Percentiles rank a stretch among this genome's conserved stretches.
phyloP scores from a whole-genome alignment of 2,888 invertebrate species.

The Drosophila subquinaria region DNA sequence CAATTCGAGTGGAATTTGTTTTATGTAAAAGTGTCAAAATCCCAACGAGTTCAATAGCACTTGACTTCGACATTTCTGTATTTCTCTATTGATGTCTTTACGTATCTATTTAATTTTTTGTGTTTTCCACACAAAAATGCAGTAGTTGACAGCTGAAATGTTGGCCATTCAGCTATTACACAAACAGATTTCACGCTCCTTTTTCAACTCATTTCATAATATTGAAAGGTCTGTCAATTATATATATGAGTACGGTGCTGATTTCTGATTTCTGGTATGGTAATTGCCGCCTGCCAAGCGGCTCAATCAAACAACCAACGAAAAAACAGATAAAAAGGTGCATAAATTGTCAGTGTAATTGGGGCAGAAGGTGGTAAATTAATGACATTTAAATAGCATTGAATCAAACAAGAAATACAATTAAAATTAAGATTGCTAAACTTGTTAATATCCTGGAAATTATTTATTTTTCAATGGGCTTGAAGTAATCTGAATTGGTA shows the following conservation, averaged over 20 bases:
- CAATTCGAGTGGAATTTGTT: slow-evolving; percentile 42
- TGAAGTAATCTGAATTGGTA: no score
- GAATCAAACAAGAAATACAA: not conserved
- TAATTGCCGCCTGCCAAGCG: slow-evolving; percentile 72
- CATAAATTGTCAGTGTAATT: slow-evolving; percentile 31
- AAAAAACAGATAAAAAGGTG: slow-evolving; percentile 11
- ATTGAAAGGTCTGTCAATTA: slow-evolving; percentile 79
- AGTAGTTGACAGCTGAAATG: slow-evolving; percentile 77
- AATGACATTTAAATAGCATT: slow-evolving; percentile 10
- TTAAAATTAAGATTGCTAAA: not conserved
- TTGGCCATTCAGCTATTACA: slow-evolving; percentile 58
- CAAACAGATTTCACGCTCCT: slow-evolving; percentile 55
- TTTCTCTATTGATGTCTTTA: slow-evolving; percentile 36
- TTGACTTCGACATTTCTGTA: slow-evolving; percentile 60
- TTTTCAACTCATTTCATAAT: slow-evolving; percentile 66
- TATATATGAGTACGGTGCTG: slow-evolving; percentile 37
- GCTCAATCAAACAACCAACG: slow-evolving; percentile 47
- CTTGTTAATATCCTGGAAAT: not conserved
- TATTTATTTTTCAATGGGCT: not conserved
- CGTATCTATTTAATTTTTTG: slow-evolving; percentile 52
- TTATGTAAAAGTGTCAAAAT: slow-evolving; percentile 62
- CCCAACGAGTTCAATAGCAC: slow-evolving; percentile 58
- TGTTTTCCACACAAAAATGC: slow-evolving; percentile 46
- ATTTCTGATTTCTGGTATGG: slow-evolving; percentile 65
- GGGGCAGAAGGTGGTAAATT: slow-evolving; percentile 27